A percentile compares a stretch with the other conserved stretches of the same genome.
phyloP scores from a whole-genome alignment of 2,797 vertebrate species.

The Psittacula derbiana region DNA sequence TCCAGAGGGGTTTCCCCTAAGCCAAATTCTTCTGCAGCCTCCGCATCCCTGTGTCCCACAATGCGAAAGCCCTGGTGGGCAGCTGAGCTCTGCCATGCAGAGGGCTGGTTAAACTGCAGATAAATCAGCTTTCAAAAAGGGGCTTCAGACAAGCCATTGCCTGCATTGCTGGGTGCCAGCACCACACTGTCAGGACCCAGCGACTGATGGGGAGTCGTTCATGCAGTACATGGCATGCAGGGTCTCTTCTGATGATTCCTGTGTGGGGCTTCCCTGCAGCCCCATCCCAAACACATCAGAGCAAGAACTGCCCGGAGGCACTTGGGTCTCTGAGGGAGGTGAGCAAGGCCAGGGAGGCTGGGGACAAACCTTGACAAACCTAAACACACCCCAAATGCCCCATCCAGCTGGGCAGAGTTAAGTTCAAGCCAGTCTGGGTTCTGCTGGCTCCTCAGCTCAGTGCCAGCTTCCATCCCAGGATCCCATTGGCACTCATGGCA shows the following conservation, averaged over 20 bases:
- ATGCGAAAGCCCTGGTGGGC: background rate
- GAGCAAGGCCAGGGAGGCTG: background rate
- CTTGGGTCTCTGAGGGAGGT: background rate
- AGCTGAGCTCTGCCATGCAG: background rate
- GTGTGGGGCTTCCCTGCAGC: background rate
- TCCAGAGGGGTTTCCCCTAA: background rate
- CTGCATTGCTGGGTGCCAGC: background rate
- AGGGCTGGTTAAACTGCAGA: background rate
- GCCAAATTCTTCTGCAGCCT: background rate
- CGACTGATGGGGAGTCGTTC: background rate
- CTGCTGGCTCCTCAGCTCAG: background rate
- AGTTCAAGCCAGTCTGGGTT: rapidly evolving
- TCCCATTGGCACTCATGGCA: rapidly evolving
- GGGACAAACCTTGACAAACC: background rate
- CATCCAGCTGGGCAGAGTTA: background rate
- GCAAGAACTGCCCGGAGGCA: background rate
- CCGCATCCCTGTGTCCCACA: background rate
- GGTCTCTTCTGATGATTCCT: background rate
- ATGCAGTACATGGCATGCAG: rapidly evolving
- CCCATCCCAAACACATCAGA: background rate
- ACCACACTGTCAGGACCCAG: background rate
- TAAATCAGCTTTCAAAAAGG: background rate
- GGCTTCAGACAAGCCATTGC: rapidly evolving
- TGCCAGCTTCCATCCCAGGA: no score
- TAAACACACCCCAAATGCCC: background rate